A percentile compares a stretch with the other conserved stretches of the same genome.
Evolutionary conservation across 2,888 invertebrate genomes (phyloP).

Genomic region (Iselma pallidipennis): DNA sequence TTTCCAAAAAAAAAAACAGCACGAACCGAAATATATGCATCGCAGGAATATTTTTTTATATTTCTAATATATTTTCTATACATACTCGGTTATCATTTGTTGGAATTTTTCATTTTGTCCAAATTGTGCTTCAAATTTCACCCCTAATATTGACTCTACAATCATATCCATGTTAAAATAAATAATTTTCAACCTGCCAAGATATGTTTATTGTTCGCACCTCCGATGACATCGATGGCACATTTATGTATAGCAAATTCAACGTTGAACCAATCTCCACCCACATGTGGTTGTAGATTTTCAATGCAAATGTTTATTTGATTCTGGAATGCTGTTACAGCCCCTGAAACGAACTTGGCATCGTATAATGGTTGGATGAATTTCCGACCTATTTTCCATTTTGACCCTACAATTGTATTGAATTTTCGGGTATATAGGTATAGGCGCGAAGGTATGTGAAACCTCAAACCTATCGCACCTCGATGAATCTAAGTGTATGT

Average conservation of each 20-base stretch:
- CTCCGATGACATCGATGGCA: constrained; percentile 34
- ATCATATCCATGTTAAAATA: constrained; percentile 8
- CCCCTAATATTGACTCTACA: constrained; percentile 34
- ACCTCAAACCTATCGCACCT: too few species aligned
- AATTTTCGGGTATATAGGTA: too few species aligned
- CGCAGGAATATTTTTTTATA: too few species aligned
- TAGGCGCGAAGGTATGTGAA: too few species aligned
- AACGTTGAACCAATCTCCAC: constrained; percentile 32
- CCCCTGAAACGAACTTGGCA: constrained; percentile 30
- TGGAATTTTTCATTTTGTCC: constrained; percentile 23
- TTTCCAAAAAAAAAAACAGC: too few species aligned
- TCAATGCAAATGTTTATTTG: constrained; percentile 30
- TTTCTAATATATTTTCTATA: too few species aligned
- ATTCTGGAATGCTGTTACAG: constrained; percentile 22
- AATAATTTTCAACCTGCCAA: too few species aligned
- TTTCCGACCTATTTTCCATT: constrained; percentile 2
- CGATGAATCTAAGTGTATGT: too few species aligned
- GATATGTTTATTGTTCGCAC: constrained; percentile 25
- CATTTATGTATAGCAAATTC: constrained; percentile 28
- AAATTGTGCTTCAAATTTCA: constrained; percentile 23
- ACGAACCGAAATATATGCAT: too few species aligned
- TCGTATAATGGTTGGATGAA: constrained; percentile 37
- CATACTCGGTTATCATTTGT: constrained; percentile 26
- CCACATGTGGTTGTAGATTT: constrained; percentile 25
- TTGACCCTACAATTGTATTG: too few species aligned